Conservation (phyloP, 2,888 invertebrate genomes). For the Zhengitettix transpicula region DNA sequence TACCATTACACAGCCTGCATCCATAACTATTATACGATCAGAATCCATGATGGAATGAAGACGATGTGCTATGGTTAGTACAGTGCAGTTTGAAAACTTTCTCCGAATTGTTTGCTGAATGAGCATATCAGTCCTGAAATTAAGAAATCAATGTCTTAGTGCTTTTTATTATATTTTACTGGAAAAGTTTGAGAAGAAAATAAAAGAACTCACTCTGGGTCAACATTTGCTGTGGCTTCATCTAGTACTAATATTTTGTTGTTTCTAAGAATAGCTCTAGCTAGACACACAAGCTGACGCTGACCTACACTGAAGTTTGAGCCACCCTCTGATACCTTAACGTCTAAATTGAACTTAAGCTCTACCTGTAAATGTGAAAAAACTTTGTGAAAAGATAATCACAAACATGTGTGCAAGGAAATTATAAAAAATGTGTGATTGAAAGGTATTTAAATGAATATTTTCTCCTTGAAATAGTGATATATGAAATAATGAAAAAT, state of each 20-base stretch:
- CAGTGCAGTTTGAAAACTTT: conserved; percentile 29
- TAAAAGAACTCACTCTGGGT: conserved; percentile 20
- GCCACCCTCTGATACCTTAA: conserved; percentile 14
- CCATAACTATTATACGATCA: conserved; percentile 20
- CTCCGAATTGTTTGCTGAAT: conserved; percentile 31
- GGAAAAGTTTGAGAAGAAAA: too few species aligned
- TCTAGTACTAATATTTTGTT: conserved; percentile 30
- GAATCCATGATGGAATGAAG: conserved; percentile 31
- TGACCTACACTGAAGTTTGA: conserved; percentile 21
- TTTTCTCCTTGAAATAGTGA: conserved; percentile 17
- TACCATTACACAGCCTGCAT: conserved; percentile 17
- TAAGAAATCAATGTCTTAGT: too few species aligned
- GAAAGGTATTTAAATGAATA: too few species aligned
- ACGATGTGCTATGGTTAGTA: conserved; percentile 33
- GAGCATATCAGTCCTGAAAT: conserved; percentile 25
- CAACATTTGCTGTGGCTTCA: conserved; percentile 36
- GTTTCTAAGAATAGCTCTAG: conserved; percentile 20
- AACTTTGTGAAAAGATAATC: too few species aligned
- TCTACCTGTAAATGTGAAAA: too few species aligned
- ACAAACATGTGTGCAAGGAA: too few species aligned
- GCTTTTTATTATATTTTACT: too few species aligned
- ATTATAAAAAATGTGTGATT: too few species aligned
- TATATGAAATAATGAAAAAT: too few species aligned
- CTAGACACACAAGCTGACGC: conserved; percentile 22
- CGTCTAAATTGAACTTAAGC: too few species aligned